A percentile compares a stretch with the other conserved stretches of the same genome.
Evolutionary conservation across 2,797 vertebrate genomes (phyloP).

Genomic region (Acestrorhynchus altus): DNA sequence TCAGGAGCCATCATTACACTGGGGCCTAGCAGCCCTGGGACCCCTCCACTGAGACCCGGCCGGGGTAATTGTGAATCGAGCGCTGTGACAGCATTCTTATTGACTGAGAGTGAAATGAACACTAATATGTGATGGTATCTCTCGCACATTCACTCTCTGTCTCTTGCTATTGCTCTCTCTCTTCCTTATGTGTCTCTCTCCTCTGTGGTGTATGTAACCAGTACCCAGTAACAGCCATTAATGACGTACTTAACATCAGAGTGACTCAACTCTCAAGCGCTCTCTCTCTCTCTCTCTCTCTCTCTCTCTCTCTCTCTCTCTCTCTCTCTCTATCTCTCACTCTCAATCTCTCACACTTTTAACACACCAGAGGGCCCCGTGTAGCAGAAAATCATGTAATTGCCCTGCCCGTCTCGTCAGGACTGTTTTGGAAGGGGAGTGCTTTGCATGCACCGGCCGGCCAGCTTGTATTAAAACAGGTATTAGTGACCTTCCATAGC

Average conservation of each 20-base stretch:
- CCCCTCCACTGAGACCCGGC: slow-evolving; percentile 30
- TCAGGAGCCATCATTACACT: not conserved
- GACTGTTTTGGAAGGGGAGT: slow-evolving; percentile 62
- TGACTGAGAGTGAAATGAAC: slow-evolving; percentile 47
- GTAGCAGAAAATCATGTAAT: slow-evolving; percentile 67
- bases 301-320: too few relatives aligned
- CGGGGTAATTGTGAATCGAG: slow-evolving; percentile 53
- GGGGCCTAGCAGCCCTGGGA: not conserved
- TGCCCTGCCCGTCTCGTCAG: slow-evolving; percentile 67
- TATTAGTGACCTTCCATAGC: slow-evolving; percentile 69
- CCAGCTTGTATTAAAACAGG: slow-evolving; percentile 72
- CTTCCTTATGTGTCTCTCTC: slow-evolving; percentile 24
- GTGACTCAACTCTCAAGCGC: slow-evolving; percentile 64
- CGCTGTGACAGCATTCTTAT: slow-evolving; percentile 47
- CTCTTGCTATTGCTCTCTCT: slow-evolving; percentile 24
- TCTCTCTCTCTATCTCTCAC: slow-evolving; percentile 66
- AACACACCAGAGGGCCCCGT: slow-evolving; percentile 68
- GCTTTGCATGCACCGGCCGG: slow-evolving; percentile 58
- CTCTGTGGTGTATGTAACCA: slow-evolving; percentile 57
- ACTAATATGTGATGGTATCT: slow-evolving; percentile 51
- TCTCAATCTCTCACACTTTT: slow-evolving; percentile 67
- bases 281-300: slow-evolving; percentile 52
- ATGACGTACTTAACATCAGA: slow-evolving; percentile 71
- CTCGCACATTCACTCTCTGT: slow-evolving; percentile 42
- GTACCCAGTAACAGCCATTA: slow-evolving; percentile 68